Evolutionary conservation across 2,113 vertebrate genomes (phyloP).

Genomic region (Heterochromis multidens): DNA sequence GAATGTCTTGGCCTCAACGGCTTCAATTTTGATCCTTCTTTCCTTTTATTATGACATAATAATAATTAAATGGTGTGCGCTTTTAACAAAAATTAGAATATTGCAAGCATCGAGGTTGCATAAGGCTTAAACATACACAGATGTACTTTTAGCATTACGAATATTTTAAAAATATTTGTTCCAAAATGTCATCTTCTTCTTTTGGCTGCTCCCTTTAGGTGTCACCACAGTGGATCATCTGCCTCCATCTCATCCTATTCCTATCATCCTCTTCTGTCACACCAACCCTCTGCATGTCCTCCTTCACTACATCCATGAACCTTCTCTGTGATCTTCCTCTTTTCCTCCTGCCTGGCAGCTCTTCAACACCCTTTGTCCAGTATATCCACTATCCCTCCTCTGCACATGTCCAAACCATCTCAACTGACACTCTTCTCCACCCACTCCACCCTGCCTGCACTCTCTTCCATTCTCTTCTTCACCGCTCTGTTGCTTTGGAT

Average conservation of each 20-base stretch:
- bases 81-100: background rate
- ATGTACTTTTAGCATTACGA: background rate
- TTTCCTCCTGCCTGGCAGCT: background rate
- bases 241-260: background rate
- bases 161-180: background rate
- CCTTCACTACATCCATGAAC: background rate
- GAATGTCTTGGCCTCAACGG: background rate
- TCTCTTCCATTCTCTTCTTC: background rate
- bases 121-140: background rate
- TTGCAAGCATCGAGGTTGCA: background rate
- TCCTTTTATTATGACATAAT: background rate
- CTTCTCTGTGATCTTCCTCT: background rate
- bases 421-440: background rate
- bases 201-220: background rate
- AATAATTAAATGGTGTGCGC: background rate
- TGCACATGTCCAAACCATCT: background rate
- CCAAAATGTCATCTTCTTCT: background rate
- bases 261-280: background rate
- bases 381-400: background rate
- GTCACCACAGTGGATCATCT: background rate
- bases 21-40: background rate
- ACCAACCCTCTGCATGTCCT: background rate
- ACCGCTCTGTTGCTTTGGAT: background rate
- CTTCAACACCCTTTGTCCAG: background rate
- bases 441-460: background rate